phyloP scores from a whole-genome alignment of 2,797 vertebrate species.

The Halcyon leucocephala region DNA sequence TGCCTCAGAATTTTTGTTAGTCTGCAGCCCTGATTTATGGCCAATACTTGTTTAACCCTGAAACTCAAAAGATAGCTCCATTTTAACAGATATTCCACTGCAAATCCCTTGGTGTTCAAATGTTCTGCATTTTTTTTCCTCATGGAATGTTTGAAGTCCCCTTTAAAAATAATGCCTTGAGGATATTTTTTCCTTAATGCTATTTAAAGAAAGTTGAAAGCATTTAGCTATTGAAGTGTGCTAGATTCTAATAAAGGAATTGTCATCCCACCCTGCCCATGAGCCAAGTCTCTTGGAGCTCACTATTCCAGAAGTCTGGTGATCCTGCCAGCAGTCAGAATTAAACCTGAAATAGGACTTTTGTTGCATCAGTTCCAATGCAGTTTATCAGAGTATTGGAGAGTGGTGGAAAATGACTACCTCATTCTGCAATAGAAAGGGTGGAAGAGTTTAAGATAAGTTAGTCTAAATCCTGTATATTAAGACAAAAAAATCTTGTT shows the following conservation, averaged over 20 bases:
- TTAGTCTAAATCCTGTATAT: neutral
- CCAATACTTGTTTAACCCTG: conserved; percentile 51
- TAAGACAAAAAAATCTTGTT: conserved; percentile 32
- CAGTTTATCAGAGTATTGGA: neutral
- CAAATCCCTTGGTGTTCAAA: conserved; percentile 73
- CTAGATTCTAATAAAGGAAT: conserved; percentile 76
- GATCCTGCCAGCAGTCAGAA: conserved; percentile 28
- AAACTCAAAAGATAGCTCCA: conserved; percentile 57
- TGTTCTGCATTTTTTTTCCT: conserved; percentile 50
- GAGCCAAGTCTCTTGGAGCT: conserved; percentile 48
- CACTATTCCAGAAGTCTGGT: conserved; percentile 23
- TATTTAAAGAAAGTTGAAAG: conserved; percentile 82
- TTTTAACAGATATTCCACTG: conserved; percentile 64
- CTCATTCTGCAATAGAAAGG: conserved; percentile 32
- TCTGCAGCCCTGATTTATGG: conserved; percentile 20
- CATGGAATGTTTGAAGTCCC: conserved; percentile 75
- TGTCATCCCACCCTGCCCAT: conserved; percentile 47
- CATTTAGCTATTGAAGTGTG: conserved; percentile 73
- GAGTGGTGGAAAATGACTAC: neutral
- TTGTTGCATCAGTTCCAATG: neutral
- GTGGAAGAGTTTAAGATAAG: neutral
- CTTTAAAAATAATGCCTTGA: conserved; percentile 81
- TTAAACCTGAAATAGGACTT: conserved; percentile 26
- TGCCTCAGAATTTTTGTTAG: conserved; percentile 52
- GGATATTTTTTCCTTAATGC: conserved; percentile 80